Evolutionary conservation across 2,113 vertebrate genomes (phyloP), one percentile per base, ranked within the genome.

Genomic region (Hassar affinis): DNA sequence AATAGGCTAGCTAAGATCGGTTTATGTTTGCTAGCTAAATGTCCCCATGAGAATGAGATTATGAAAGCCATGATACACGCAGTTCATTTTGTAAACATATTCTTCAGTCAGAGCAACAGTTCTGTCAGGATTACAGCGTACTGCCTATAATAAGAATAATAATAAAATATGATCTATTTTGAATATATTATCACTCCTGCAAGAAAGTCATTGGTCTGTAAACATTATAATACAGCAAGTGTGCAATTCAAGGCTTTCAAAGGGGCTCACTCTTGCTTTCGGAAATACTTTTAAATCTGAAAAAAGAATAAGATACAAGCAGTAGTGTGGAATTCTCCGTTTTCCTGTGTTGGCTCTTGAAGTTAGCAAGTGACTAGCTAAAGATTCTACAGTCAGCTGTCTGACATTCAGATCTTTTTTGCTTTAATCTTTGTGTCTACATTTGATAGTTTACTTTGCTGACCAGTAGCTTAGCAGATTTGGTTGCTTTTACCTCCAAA

Each of bases 191-290:
- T 27, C 72, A 5, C 27, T 51, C 74, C 51, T 78, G 71, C 14
- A 30, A 49, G 45, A 57, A 52, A 78, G 52, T 78, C 8, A 38
- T 42, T 18, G 54, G 74, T 78, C 52, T 56, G 75, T 78, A 78
- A 78, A 78, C 75, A 42, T 12, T 1, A 57, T 38, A 20, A 56
- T 54, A n/a, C 52, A 35, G 47, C 54, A 42, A 78, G 22, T 38
- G 35, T 33, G 18, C 4, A 38, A 38, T 68, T 38, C 64, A 20
- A 68, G 7, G 64, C 33, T 20, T 66, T 35, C 33, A 35, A 35
- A 68, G 6, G 6, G 64, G 66, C 42, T 45, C 1, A 45, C 20
- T 25, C 9, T 25, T 42, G 7, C 42, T 45, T 49, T 72, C 15
- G 30, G 25, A n/a, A 12, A 35, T 35, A 66, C 33, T 66, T 9